Conservation (phyloP, 1,140 invertebrate genomes). For the Dolichoris vasculosae region DNA sequence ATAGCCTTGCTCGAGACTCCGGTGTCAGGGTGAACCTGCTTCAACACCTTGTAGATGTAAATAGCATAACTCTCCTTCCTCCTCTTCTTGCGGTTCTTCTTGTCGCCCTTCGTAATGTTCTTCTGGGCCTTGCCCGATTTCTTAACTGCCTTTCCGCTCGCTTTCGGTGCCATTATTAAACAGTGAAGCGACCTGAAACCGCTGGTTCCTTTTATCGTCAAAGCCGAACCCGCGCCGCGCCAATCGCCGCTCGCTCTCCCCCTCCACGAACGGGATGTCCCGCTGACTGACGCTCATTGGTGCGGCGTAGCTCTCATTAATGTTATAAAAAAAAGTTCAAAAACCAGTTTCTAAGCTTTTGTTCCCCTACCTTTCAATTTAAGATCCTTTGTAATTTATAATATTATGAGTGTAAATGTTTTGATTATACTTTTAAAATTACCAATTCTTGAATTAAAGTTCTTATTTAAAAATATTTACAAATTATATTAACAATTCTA, state of each 20-base stretch:
- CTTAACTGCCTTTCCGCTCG: conserved; percentile 73
- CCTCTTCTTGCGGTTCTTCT: conserved; percentile 78
- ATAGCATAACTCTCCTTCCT: conserved; percentile 82
- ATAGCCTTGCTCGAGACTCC: conserved; percentile 74
- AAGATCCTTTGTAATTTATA: no score
- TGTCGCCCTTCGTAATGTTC: conserved; percentile 75
- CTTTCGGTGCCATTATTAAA: conserved; percentile 72
- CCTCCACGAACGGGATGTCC: neutral
- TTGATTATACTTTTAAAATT: no score
- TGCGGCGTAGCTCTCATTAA: no score
- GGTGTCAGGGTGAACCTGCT: conserved; percentile 79
- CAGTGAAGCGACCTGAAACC: neutral
- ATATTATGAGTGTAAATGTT: no score
- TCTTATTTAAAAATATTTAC: no score
- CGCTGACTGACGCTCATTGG: neutral
- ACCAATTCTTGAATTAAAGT: no score
- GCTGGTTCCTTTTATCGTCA: neutral
- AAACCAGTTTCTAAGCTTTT: no score
- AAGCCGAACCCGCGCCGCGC: neutral
- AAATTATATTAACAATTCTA: neutral
- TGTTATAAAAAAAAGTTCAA: neutral
- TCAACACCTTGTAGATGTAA: conserved; percentile 84
- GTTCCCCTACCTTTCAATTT: no score
- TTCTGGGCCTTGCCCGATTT: conserved; percentile 77
- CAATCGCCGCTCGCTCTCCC: neutral